A percentile compares a stretch with the other conserved stretches of the same genome.
Evolutionary conservation across 1,140 invertebrate species (phyloP).

Genomic region (Anthonomus grandis): DNA sequence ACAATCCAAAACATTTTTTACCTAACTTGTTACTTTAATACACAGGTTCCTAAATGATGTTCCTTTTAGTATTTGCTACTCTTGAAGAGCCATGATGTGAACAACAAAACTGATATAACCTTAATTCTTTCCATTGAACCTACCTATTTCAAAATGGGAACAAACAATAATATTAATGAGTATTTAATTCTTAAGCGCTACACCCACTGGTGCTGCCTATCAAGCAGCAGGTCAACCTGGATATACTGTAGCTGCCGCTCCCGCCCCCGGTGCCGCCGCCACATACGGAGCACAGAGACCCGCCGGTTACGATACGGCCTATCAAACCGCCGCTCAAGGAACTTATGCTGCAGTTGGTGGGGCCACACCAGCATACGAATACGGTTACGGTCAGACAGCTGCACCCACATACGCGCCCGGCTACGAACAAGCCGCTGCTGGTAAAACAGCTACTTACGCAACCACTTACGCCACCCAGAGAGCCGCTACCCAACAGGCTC

Average conservation of each 20-base stretch:
- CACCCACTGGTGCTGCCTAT: conserved; percentile 69
- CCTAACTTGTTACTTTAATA: too few relatives aligned
- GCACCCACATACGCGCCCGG: conserved; percentile 61
- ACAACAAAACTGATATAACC: not conserved
- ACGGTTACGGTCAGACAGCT: conserved; percentile 70
- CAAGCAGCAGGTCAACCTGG: conserved; percentile 74
- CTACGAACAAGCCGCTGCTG: conserved; percentile 61
- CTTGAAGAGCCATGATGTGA: conserved; percentile 4
- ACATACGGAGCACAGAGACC: conserved; percentile 75
- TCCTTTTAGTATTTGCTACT: conserved; percentile 1
- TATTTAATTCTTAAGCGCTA: conserved; percentile 35
- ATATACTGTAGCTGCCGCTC: conserved; percentile 78
- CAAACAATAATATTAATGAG: too few relatives aligned
- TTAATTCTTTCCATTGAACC: too few relatives aligned
- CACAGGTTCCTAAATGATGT: too few relatives aligned
- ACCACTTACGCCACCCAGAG: conserved; percentile 52
- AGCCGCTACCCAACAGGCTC: conserved; percentile 49
- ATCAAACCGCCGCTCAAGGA: conserved; percentile 68
- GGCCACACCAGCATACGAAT: conserved; percentile 63
- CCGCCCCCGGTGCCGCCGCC: conserved; percentile 70
- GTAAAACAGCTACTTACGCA: conserved; percentile 57
- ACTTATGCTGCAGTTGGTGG: conserved; percentile 62
- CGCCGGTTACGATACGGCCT: conserved; percentile 72
- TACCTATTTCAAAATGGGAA: too few relatives aligned
- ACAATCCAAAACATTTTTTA: too few relatives aligned